Conservation (phyloP, 2,113 vertebrate species). For the Mustela lutreola region DNA sequence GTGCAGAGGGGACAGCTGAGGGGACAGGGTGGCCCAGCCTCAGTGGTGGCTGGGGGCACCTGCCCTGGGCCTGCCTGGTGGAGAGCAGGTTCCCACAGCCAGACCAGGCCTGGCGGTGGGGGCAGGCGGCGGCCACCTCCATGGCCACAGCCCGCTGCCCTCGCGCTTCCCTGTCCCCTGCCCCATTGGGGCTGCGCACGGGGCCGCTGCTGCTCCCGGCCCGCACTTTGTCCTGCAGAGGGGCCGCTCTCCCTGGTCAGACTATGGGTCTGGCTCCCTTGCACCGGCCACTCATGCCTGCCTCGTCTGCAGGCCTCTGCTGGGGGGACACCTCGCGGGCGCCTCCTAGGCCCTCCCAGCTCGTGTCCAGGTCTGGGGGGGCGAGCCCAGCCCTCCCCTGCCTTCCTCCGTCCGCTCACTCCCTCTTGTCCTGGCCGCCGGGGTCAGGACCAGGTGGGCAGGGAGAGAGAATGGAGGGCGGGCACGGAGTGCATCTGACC, state of each 20-base stretch:
- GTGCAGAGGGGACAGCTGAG: not conserved
- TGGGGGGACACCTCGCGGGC: not conserved
- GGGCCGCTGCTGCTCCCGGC: accelerated
- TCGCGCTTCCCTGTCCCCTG: accelerated
- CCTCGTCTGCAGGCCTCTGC: not conserved
- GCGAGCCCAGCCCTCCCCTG: accelerated
- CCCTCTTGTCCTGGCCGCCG: not conserved
- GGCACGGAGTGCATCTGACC: not conserved
- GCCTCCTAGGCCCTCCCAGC: not conserved
- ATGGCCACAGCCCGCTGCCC: not conserved
- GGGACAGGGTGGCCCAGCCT: not conserved
- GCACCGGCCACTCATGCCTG: accelerated
- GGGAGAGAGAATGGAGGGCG: not conserved
- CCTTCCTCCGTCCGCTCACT: accelerated
- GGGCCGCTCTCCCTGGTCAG: not conserved
- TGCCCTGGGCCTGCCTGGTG: not conserved
- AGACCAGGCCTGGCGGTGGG: not conserved
- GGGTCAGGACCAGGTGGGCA: not conserved
- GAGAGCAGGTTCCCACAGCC: not conserved
- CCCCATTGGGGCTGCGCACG: not conserved
- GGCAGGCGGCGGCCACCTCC: accelerated
- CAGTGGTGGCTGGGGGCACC: not conserved
- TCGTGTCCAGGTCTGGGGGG: not conserved
- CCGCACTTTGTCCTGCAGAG: accelerated
- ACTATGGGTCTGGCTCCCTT: accelerated